Evolutionary conservation across 2,113 vertebrate species (phyloP).

Genomic region (Callaeas wilsoni): DNA sequence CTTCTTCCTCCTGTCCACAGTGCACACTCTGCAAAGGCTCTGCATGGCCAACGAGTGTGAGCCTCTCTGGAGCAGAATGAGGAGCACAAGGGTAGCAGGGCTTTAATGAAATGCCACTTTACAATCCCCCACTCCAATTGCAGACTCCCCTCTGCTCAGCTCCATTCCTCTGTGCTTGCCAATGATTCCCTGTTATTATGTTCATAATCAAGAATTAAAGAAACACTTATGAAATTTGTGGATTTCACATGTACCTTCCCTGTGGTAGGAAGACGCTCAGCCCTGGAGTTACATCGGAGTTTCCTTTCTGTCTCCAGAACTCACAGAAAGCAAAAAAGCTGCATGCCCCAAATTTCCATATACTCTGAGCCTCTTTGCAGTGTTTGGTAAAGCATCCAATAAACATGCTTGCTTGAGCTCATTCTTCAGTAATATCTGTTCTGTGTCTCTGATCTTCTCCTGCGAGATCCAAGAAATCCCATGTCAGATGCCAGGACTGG

Average conservation of each 20-base stretch:
- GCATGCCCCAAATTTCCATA: background rate
- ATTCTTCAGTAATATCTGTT: background rate
- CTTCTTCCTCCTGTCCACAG: background rate
- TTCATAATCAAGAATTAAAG: conserved; percentile 10
- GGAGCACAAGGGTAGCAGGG: background rate
- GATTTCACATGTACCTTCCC: background rate
- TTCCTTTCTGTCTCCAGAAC: background rate
- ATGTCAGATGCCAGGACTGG: background rate
- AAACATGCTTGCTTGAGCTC: conserved; percentile 25
- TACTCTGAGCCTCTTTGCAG: background rate
- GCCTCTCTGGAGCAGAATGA: background rate
- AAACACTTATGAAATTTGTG: background rate
- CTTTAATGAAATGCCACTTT: background rate
- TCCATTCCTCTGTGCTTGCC: background rate
- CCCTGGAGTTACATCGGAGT: background rate
- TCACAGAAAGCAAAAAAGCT: background rate
- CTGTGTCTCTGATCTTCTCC: background rate
- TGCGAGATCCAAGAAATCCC: background rate
- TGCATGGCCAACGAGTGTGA: background rate
- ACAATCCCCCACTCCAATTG: background rate
- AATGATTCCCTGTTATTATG: background rate
- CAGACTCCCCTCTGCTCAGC: background rate
- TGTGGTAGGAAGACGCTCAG: background rate
- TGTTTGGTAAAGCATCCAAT: background rate
- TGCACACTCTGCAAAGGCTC: background rate